These are phyloP conservation scores for Anguilla anguilla DNA, from an alignment of 2,797 vertebrate species.

Conservation along the genomic window DNA sequence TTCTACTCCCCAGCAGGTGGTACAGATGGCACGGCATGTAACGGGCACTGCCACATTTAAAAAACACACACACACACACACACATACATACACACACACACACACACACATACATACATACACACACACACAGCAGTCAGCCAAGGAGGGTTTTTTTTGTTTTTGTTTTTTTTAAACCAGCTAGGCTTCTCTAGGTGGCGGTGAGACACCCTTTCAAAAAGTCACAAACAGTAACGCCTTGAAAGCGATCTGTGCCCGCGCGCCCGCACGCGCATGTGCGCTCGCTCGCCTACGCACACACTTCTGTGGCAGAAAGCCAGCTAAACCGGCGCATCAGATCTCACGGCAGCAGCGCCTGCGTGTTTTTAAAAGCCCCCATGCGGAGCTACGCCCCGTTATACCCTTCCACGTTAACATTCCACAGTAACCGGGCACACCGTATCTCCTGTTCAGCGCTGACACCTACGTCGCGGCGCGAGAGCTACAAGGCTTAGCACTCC, in stretches of 20 bases:
- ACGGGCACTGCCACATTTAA: neutral
- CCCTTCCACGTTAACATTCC: neutral
- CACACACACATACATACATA: too few relatives aligned
- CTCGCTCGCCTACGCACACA: neutral
- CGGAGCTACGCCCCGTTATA: neutral
- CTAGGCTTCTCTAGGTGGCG: neutral
- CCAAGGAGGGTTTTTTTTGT: neutral
- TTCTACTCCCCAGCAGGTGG: neutral
- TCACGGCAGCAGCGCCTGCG: neutral
- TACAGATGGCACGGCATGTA: neutral
- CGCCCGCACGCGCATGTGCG: neutral
- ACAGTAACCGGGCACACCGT: neutral
- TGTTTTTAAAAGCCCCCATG: neutral
- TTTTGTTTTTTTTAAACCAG: neutral
- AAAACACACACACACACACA: neutral
- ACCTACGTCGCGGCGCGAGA: neutral
- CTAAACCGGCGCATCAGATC: neutral
- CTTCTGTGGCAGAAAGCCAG: neutral
- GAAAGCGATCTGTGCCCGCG: neutral
- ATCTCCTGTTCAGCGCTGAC: neutral
- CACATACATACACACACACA: too few relatives aligned
- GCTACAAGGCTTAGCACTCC: neutral
- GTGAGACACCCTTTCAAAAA: neutral
- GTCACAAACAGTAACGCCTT: neutral
- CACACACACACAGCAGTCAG: neutral